Evolutionary conservation across 2,888 invertebrate genomes (phyloP).

Genomic region (Hofmannophila pseudospretella): DNA sequence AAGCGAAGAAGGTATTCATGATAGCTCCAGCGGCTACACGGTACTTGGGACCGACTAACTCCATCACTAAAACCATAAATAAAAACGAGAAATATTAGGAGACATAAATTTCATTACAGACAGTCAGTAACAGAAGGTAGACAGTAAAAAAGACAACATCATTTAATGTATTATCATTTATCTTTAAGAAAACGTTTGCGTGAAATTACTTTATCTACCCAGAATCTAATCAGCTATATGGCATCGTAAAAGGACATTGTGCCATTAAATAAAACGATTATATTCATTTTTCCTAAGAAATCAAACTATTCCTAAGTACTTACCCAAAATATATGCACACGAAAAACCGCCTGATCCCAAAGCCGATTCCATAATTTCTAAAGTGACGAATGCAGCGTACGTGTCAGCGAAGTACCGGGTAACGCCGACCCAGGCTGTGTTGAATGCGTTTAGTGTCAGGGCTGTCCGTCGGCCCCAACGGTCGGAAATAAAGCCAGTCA

Average conservation of each 20-base stretch:
- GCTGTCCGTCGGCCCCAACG: slow-evolving; percentile 81
- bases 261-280: too few relatives aligned
- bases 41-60: slow-evolving; percentile 83
- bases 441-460: slow-evolving; percentile 72
- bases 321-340: slow-evolving; percentile 82
- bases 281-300: too few relatives aligned
- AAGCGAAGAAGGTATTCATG: slow-evolving; percentile 81
- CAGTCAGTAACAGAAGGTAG: too few relatives aligned
- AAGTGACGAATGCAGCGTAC: slow-evolving; percentile 80
- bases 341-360: slow-evolving; percentile 82
- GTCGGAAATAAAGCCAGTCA: slow-evolving; percentile 84
- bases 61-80: slow-evolving; percentile 74
- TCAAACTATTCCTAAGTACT: slow-evolving; percentile 17
- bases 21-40: slow-evolving; percentile 83
- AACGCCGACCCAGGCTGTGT: slow-evolving; percentile 80
- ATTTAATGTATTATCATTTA: neutral
- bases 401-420: slow-evolving; percentile 76
- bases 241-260: too few relatives aligned
- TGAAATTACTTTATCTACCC: too few relatives aligned
- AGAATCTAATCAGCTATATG: too few relatives aligned
- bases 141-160: too few relatives aligned
- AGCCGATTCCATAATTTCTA: slow-evolving; percentile 83
- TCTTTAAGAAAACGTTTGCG: too few relatives aligned
- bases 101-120: too few relatives aligned
- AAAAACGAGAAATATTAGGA: too few relatives aligned